Base-by-base conservation (phyloP, 2,888 invertebrate genomes). In the Drosophila leonis region DNA sequence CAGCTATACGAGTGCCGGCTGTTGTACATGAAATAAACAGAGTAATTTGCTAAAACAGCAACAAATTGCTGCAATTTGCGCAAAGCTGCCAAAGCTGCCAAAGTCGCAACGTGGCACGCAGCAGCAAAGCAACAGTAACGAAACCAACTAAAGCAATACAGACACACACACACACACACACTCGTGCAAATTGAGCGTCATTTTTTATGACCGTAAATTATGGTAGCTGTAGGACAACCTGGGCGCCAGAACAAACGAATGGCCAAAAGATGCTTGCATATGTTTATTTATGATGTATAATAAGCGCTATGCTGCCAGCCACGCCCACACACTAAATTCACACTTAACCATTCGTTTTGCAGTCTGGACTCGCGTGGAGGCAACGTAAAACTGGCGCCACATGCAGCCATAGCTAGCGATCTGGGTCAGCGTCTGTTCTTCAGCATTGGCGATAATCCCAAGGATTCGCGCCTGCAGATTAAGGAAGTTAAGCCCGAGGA, bases 301-400 rank as follows among this genome's bases (percentile, higher is more conserved):
- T 88, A 84, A 87, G 87, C 76, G 77, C 78, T 61, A 57, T 71
- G 60, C 44, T 29, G 27, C 51, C 49, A 18, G 37, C 65, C 81
- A 81, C 83, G 79, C 88, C 86, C 83, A 52, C 63, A 42, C 82
- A 74, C 77, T 85, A 75, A 77, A 71, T 71, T 77, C 75, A 72
- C 63, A 69, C 73, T 75, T 78, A 65, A 78, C 64, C 56, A 51
- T 70, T 77, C 39, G 37, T 62, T 33, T 75, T 78, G 49, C 94
- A 97, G 97, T 85, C 94, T 97, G 93, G 97, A 97, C 93, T 97
- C 97, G 83, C 94, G 97, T 83, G 95, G 95, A 76, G 96, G 96
- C 8, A 95, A 95, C 27, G 94, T 97, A 69, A 93, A 94, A 76
- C 91, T 94, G 82, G 95, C 95, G 12, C 94, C 95, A 54, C 97